Percentiles rank a stretch among this genome's conserved stretches.
phyloP scores from a whole-genome alignment of 1,140 invertebrate genomes.

The Drosophila erecta region DNA sequence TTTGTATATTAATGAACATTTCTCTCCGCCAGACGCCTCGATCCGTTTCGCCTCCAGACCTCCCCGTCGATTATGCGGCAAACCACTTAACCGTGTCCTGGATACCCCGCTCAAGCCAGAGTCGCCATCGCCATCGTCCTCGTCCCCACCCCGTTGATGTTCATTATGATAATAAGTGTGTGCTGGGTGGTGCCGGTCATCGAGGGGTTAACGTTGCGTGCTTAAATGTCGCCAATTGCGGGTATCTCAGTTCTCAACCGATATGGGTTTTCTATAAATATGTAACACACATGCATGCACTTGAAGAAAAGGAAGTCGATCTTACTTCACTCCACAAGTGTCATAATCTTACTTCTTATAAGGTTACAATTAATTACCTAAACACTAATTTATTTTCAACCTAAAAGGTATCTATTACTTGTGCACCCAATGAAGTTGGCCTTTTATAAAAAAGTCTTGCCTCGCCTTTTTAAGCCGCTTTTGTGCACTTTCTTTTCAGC shows the following conservation, averaged over 20 bases:
- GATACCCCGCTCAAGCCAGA: constrained; percentile 26
- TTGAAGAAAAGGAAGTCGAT: background rate
- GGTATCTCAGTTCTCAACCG: constrained; percentile 52
- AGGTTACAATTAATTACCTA: too few relatives aligned
- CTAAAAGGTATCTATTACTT: too few relatives aligned
- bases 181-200: constrained; percentile 29
- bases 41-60: constrained; percentile 24
- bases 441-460: too few relatives aligned
- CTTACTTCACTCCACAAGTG: too few relatives aligned
- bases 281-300: constrained; percentile 11
- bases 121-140: background rate
- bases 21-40: constrained; percentile 17
- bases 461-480: too few relatives aligned
- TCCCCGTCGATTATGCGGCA: constrained; percentile 64
- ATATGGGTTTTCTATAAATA: constrained; percentile 24
- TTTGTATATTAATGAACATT: constrained; percentile 74
- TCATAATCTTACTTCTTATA: too few relatives aligned
- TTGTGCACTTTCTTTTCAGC: too few relatives aligned
- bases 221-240: constrained; percentile 77
- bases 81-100: constrained; percentile 65
- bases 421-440: too few relatives aligned
- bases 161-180: constrained; percentile 77
- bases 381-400: too few relatives aligned
- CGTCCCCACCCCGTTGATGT: constrained; percentile 26
- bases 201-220: constrained; percentile 75